These are phyloP conservation scores for Psilopsiagon aurifrons DNA, from an alignment of 2,113 vertebrate genomes.

Conservation along the genomic window DNA sequence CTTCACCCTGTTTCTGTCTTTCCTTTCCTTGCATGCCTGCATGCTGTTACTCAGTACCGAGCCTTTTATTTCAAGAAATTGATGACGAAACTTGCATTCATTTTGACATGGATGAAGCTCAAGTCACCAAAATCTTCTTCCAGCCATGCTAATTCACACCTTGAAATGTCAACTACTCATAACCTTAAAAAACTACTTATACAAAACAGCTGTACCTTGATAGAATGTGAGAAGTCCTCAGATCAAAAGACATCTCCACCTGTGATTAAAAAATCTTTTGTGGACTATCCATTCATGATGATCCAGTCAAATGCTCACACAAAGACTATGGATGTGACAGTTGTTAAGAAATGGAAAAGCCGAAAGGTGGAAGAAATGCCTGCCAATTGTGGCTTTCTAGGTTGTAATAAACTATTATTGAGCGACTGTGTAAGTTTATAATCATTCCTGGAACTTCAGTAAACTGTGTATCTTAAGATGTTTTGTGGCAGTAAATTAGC, in stretches of 20 bases:
- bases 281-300: slow-evolving; percentile 32
- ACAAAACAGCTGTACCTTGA: slow-evolving; percentile 48
- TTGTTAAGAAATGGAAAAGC: slow-evolving; percentile 56
- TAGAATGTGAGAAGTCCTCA: slow-evolving; percentile 55
- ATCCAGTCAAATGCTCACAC: slow-evolving; percentile 38
- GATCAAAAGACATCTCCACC: slow-evolving; percentile 33
- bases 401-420: slow-evolving; percentile 54
- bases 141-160: slow-evolving; percentile 20
- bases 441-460: slow-evolving; percentile 3
- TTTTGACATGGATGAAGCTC: slow-evolving; percentile 71
- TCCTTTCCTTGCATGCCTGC: slow-evolving; percentile 68
- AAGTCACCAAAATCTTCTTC: slow-evolving; percentile 59
- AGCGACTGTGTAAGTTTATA: slow-evolving; percentile 30
- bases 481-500: not conserved
- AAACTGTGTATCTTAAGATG: not conserved
- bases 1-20: slow-evolving; percentile 58
- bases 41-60: slow-evolving; percentile 61
- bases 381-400: slow-evolving; percentile 47
- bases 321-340: slow-evolving; percentile 37
- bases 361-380: slow-evolving; percentile 37
- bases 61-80: slow-evolving; percentile 73
- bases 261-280: slow-evolving; percentile 54
- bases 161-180: slow-evolving; percentile 45
- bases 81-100: slow-evolving; percentile 60
- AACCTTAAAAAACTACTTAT: slow-evolving; percentile 42